Evolutionary conservation across 2,888 invertebrate genomes (phyloP).

Genomic region (Xanthia togata): DNA sequence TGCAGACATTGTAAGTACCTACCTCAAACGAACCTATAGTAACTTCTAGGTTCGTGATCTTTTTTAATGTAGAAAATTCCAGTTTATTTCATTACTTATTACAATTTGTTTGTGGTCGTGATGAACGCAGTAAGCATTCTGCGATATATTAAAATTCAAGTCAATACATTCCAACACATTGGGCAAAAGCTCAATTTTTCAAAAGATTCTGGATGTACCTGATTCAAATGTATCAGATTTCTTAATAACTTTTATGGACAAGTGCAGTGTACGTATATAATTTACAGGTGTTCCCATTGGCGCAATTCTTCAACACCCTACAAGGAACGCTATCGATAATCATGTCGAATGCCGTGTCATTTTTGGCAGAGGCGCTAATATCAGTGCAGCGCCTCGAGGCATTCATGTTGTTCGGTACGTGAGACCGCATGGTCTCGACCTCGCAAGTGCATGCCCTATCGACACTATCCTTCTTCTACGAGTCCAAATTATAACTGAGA

Average conservation of each 20-base stretch:
- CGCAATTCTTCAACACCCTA: conserved; percentile 92
- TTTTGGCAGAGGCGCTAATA: conserved; percentile 91
- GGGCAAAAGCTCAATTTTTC: not conserved
- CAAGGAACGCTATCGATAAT: conserved; percentile 91
- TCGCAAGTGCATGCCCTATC: conserved; percentile 56
- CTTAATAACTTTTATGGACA: conserved; percentile 15
- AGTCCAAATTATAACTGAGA: conserved; percentile 74
- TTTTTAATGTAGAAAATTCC: not conserved
- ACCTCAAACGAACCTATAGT: not conserved
- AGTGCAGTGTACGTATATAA: conserved; percentile 59
- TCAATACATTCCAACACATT: not conserved
- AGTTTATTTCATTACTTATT: not conserved
- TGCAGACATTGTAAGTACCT: conserved; percentile 88
- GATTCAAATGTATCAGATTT: not conserved
- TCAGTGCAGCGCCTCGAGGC: conserved; percentile 91
- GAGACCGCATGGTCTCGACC: conserved; percentile 70
- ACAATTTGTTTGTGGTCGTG: not conserved
- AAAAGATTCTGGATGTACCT: no score
- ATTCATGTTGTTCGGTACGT: conserved; percentile 90
- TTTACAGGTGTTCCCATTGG: conserved; percentile 91
- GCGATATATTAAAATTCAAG: not conserved
- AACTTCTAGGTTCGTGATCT: not conserved
- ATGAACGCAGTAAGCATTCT: not conserved
- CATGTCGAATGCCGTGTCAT: conserved; percentile 91
- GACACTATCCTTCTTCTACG: conserved; percentile 63